These are phyloP conservation scores for Thereva nobilitata DNA, from an alignment of 2,888 invertebrate species.

Conservation along the genomic window DNA sequence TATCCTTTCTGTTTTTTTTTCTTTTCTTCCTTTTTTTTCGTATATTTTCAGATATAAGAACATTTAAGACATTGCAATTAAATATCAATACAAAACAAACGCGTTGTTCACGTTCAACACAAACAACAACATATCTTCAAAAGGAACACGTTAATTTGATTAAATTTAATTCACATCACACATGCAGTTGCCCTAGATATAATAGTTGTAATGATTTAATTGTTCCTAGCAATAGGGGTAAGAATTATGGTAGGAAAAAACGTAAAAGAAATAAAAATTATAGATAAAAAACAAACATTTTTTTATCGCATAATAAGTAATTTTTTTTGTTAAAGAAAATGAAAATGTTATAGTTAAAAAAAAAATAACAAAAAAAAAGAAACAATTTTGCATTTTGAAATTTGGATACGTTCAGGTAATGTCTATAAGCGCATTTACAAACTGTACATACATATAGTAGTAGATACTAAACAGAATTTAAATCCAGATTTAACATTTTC, in stretches of 20 bases:
- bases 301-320: too few species aligned
- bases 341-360: too few species aligned
- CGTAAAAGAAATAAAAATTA: slow-evolving; percentile 36
- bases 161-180: slow-evolving; percentile 36
- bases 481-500: too few species aligned
- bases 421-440: too few species aligned
- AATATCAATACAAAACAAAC: slow-evolving; percentile 30
- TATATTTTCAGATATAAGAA: slow-evolving; percentile 42
- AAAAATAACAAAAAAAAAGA: too few species aligned
- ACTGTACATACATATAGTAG: too few species aligned
- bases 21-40: slow-evolving; percentile 41
- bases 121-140: slow-evolving; percentile 41
- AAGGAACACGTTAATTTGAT: slow-evolving; percentile 35
- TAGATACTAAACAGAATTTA: too few species aligned
- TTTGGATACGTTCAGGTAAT: too few species aligned
- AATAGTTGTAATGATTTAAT: slow-evolving; percentile 39
- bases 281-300: slow-evolving; percentile 29
- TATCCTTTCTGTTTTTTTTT: slow-evolving; percentile 35
- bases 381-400: too few species aligned
- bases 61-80: slow-evolving; percentile 32
- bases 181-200: slow-evolving; percentile 38
- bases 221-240: slow-evolving; percentile 37
- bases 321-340: too few species aligned
- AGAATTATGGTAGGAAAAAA: slow-evolving; percentile 38
- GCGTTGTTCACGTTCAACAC: slow-evolving; percentile 41